Evolutionary conservation across 1,140 invertebrate genomes (phyloP).

Genomic region (Calephelis nemesis): DNA sequence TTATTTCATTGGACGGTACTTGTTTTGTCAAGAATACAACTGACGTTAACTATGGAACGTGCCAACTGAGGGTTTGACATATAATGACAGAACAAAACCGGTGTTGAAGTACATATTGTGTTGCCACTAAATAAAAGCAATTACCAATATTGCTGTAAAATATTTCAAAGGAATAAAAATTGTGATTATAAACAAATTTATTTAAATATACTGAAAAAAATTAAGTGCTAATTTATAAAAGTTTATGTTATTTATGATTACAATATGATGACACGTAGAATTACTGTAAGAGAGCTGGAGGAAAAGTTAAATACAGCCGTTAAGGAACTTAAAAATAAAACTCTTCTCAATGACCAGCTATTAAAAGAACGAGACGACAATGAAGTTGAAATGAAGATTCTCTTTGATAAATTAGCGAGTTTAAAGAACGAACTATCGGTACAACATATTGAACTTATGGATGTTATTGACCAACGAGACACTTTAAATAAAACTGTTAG

Average conservation of each 20-base stretch:
- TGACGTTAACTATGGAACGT: too few species aligned
- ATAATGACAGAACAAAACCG: too few species aligned
- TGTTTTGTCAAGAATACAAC: too few species aligned
- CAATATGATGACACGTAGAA: neutral
- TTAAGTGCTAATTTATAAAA: too few species aligned
- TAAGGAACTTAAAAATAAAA: neutral
- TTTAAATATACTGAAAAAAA: too few species aligned
- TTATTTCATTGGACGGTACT: too few species aligned
- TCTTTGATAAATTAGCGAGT: neutral
- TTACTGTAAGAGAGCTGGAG: neutral
- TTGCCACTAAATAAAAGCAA: too few species aligned
- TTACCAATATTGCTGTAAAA: too few species aligned
- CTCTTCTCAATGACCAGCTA: neutral
- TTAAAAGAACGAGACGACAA: neutral
- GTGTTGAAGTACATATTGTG: too few species aligned
- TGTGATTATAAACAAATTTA: too few species aligned
- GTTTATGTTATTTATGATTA: neutral
- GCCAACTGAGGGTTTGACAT: too few species aligned
- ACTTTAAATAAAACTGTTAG: neutral
- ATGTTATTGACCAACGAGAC: neutral
- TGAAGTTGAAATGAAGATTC: neutral
- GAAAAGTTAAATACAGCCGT: neutral
- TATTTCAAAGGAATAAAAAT: too few species aligned
- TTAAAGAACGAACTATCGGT: neutral
- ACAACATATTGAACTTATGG: conserved; percentile 1